Evolutionary conservation across 2,888 invertebrate genomes (phyloP), one percentile per base, ranked within the genome.

Genomic region (Apeira syringaria): DNA sequence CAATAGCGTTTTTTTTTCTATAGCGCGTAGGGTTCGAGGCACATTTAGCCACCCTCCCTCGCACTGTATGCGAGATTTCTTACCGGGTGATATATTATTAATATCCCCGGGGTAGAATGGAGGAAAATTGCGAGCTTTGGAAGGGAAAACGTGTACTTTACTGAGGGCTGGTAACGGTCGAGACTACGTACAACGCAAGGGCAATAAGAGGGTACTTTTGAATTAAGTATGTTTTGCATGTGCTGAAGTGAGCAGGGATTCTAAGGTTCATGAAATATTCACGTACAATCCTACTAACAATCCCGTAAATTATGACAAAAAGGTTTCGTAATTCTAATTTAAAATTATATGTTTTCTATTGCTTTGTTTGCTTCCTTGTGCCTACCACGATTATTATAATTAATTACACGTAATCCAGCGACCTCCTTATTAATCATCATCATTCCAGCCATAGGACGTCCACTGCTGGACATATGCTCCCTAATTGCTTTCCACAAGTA

Each of bases 21-120:
- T 57, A 62, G 51, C 60, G 62, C 63, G 75, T 71, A 82, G 84
- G 85, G 84, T 72, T 70, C 72, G 76, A 64, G 72, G 68, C 75
- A 68, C 75, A 75, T 83, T 85, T 77, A 78, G 74, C 74, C 24
- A 42, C 64, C 83, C 83, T 72, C 85, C 83, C 84, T 71, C 80
- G 68, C 73, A 61, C 63, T 47, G 34, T 35, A 27, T 43, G 45
- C 68, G 80, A 84, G 85, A 81, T 87, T 86, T 88, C 87, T 88
- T 88, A 85, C 82, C 79, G 77, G 64, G 76, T 75, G 73, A 81
- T 87, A 80, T 82, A 84, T 83, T 87, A 86, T 84, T 83, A 82
- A 84, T 84, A 80, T 76, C 70, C 74, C 70, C 64, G 64, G 76
- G 77, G 82, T 67, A 61, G 68, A 59, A 58, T 60, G 54, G 70